phyloP scores from a whole-genome alignment of 2,113 vertebrate genomes.

The Meriones unguiculatus region DNA sequence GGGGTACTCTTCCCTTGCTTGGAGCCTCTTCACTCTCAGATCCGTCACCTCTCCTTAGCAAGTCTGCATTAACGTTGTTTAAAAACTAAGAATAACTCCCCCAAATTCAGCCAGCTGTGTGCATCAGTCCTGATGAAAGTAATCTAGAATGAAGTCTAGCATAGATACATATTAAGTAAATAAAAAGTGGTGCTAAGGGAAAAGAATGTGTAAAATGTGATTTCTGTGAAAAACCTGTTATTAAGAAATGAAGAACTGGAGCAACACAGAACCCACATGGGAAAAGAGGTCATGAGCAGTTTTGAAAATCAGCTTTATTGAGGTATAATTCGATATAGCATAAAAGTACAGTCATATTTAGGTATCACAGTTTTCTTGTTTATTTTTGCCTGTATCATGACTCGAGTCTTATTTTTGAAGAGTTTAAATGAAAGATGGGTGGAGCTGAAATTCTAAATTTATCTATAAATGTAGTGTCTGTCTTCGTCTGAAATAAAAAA shows the following conservation, averaged over 20 bases:
- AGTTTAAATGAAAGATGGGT: background rate
- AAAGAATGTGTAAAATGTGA: constrained; percentile 29
- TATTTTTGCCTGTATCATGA: background rate
- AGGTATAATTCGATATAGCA: constrained; percentile 34
- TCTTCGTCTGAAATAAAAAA: background rate
- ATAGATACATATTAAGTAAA: constrained; percentile 22
- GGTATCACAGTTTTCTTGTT: constrained; percentile 17
- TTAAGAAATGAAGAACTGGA: background rate
- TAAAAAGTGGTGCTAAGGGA: background rate
- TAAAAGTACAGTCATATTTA: constrained; percentile 19
- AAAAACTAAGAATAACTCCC: background rate
- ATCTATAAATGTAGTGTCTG: background rate
- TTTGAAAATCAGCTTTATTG: constrained; percentile 62
- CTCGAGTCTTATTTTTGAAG: constrained; percentile 8
- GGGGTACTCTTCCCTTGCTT: background rate
- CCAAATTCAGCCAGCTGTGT: background rate
- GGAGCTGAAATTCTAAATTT: constrained; percentile 9
- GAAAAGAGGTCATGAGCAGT: constrained; percentile 31
- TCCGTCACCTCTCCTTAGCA: background rate
- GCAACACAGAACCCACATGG: constrained; percentile 52
- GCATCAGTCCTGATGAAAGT: background rate
- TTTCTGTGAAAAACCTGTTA: constrained; percentile 38
- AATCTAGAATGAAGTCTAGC: background rate
- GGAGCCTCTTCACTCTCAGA: background rate
- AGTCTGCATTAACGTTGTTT: background rate